Base-by-base conservation (phyloP, 2,888 invertebrate species). In the Ceratothoa steindachneri region DNA sequence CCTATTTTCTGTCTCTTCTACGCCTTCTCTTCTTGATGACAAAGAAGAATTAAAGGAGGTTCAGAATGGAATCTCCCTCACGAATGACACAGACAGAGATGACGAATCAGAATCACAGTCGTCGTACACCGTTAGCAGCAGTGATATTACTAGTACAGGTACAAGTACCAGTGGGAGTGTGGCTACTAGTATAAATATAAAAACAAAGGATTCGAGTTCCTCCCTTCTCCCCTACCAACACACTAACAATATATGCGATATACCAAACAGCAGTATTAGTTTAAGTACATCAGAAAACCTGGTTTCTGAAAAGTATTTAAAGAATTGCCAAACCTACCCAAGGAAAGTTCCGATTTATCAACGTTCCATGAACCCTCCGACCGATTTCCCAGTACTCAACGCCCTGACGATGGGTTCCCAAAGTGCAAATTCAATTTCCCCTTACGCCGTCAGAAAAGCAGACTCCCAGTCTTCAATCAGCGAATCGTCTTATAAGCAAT, bases 81-180 rank as follows among this genome's bases (percentile, higher is more conserved):
- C 24, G 24, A 24, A 60, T 3, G 60, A 55, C 27, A 60, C 60
- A 24, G 24, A 60, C 3, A 24, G 19, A n/a, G 27, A n/a, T 2
- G 52, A 51, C 52, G 60, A 60, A 60, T 60, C 60, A 2, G 60
- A 60, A 24, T 22, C 60, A 12, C 60, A 60, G 12, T 60, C 60
- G 19, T 60, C 60, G n/a, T 60, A 24, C 60, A 60, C 60, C 19
- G 1, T 60, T 24, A 60, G 60, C 24, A 60, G 60, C 24, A 60
- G 19, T 12, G 60, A 60, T 60, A 60, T 24, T 24, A 22, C 27
- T 12, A 60, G 60, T 24, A 24, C 60, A 60, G n/a, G 12, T 9
- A 24, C 12, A 24, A 60, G 24, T 22, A 2, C 22, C 12, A 60
- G n/a, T 60, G 2, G 22, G 12, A 1, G 12, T 60, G 24, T 24